Percentiles rank a stretch among this genome's conserved stretches.
Conservation (phyloP, 2,113 vertebrate species). For the Gambusia holbrooki region DNA sequence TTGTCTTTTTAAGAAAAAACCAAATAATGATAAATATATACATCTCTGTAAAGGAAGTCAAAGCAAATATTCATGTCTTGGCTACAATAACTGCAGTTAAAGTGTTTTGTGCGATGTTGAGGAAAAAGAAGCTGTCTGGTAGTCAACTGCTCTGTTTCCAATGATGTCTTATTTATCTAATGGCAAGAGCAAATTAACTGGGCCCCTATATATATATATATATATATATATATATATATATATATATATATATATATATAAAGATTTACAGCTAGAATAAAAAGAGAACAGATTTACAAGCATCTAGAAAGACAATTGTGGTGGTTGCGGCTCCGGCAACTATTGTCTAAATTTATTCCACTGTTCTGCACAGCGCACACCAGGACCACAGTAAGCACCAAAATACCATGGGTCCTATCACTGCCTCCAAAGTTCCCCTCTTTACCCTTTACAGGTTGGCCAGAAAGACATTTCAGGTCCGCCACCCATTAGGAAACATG, state of each 20-base stretch:
- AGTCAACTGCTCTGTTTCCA: conserved; percentile 23
- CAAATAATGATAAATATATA: conserved; percentile 51
- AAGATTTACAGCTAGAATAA: conserved; percentile 34
- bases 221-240: neutral
- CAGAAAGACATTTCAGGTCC: conserved; percentile 64
- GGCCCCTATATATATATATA: conserved; percentile 1
- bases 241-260: neutral
- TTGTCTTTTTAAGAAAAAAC: conserved; percentile 17
- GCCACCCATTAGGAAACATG: conserved; percentile 56
- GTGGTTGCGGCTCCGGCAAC: conserved; percentile 47
- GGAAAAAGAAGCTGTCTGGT: conserved; percentile 32
- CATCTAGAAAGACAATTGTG: conserved; percentile 48
- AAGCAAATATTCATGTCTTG: conserved; percentile 43
- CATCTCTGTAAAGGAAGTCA: conserved; percentile 51
- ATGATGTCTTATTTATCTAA: conserved; percentile 19
- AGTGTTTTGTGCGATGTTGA: conserved; percentile 77
- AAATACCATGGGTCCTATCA: conserved; percentile 52
- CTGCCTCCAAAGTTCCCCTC: conserved; percentile 47
- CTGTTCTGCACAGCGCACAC: conserved; percentile 48
- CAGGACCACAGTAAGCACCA: conserved; percentile 70
- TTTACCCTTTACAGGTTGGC: conserved; percentile 48
- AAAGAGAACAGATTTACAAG: conserved; percentile 33
- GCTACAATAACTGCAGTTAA: conserved; percentile 74
- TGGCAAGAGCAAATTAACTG: conserved; percentile 21
- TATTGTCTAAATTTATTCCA: conserved; percentile 37